Evolutionary conservation across 2,113 vertebrate genomes (phyloP), one percentile per base, ranked within the genome.

Genomic region (Grammomys surdaster): DNA sequence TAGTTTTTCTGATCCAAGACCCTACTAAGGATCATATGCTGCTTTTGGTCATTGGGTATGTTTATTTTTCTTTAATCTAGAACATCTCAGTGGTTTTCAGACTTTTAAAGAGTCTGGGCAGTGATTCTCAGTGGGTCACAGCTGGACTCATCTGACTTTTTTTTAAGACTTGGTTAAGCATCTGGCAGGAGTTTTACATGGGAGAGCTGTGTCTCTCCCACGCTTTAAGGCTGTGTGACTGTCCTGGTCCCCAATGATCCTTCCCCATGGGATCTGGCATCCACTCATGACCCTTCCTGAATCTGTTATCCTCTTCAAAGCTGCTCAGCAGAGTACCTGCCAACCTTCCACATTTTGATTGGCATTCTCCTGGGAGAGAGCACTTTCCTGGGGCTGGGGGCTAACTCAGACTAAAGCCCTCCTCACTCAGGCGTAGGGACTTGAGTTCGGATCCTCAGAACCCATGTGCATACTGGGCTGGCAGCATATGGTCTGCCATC

Each of bases 1-100:
- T 24, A 13, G 12, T 33, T 81, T 85, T 90, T n/a, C 82, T 69
- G 46, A 60, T 56, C 54, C 33, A 31, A 31, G 36, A 80, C 48
- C 48, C 43, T 78, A 75, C 36, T 36, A 51, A 88, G 77, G 28
- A 75, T n/a, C 51, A 36, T 22, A 10, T 33, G 10, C 28, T 69
- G 12, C 12, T 58, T 81, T 54, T 40, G 19, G 70, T 60, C 31
- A 12, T 17, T 13, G 46, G 1, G 46, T 63, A 24, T 43, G 87
- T 81, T 67, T 77, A 81, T 36, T 89, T 9, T 67, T 48, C 63
- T 95, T 92, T 75, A 67, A 73, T 91, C 95, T 75, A 93, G 28
- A 82, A 94, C 28, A 70, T 17, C 1, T 85, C 88, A 87, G 7
- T 58, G 22, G 75, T 31, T 85, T 81, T 77, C n/a, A 19, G 48